A percentile compares a stretch with the other conserved stretches of the same genome.
Conservation (phyloP, 2,113 vertebrate genomes). For the Stigmatopora nigra region DNA sequence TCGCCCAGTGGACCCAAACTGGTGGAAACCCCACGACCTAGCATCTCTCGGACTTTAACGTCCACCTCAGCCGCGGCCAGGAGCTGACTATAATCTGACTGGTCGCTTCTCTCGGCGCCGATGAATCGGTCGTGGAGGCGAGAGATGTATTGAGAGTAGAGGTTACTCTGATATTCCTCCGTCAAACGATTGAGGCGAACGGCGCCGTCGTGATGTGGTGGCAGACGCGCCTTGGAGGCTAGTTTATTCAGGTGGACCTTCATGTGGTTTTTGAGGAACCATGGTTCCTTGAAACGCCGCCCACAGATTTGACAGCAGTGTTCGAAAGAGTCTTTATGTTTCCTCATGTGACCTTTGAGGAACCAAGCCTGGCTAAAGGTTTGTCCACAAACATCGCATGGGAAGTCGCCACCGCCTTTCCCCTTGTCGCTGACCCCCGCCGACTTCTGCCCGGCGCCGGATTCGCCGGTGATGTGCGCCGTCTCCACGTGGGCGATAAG, state of each 20-base stretch:
- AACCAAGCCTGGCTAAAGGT: constrained; percentile 99
- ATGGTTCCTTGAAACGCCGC: constrained; percentile 96
- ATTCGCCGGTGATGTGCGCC: constrained; percentile 89
- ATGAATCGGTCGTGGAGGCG: constrained; percentile 88
- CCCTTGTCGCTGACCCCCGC: constrained; percentile 70
- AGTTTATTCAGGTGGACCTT: constrained; percentile 98
- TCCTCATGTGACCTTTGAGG: constrained; percentile 97
- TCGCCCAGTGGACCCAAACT: constrained; percentile 73
- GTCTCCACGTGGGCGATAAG: constrained; percentile 95
- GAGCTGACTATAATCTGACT: constrained; percentile 80
- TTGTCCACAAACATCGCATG: constrained; percentile 93
- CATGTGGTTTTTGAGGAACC: constrained; percentile 99
- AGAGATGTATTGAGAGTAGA: constrained; percentile 91
- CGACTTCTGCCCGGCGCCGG: constrained; percentile 78
- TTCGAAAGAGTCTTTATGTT: constrained; percentile 98
- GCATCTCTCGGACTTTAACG: constrained; percentile 86
- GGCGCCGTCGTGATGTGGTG: constrained; percentile 45
- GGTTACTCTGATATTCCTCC: constrained; percentile 82
- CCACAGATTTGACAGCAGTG: constrained; percentile 98
- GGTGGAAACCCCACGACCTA: constrained; percentile 86
- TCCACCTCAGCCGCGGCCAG: constrained; percentile 81
- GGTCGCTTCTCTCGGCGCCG: constrained; percentile 75
- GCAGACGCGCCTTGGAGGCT: constrained; percentile 82
- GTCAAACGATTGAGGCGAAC: constrained; percentile 75
- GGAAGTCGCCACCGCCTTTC: constrained; percentile 84